Percentiles rank a stretch among this genome's conserved stretches.
These are phyloP conservation scores for Scaptomyza graminum DNA, from an alignment of 1,140 invertebrate species.

Conservation along the genomic window DNA sequence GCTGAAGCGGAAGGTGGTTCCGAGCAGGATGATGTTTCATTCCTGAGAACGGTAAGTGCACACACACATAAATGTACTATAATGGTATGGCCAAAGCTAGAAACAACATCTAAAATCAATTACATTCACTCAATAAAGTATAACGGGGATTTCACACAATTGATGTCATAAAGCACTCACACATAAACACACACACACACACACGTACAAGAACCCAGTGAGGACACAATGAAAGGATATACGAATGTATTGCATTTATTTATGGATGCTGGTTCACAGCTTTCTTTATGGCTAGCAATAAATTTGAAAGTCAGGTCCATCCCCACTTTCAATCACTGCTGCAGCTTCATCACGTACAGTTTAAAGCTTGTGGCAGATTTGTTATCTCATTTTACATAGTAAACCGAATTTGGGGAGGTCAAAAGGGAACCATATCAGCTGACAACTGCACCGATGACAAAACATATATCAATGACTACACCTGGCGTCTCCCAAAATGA, in stretches of 20 bases:
- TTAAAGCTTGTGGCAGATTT: slow-evolving; percentile 57
- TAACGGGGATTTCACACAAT: slow-evolving; percentile 75
- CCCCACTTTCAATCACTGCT: slow-evolving; percentile 72
- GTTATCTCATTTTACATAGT: slow-evolving; percentile 59
- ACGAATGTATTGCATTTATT: slow-evolving; percentile 69
- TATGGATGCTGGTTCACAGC: slow-evolving; percentile 52
- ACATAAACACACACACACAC: slow-evolving; percentile 17
- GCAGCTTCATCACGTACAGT: slow-evolving; percentile 22
- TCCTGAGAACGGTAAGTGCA: slow-evolving; percentile 95
- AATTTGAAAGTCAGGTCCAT: slow-evolving; percentile 67
- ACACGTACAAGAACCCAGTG: slow-evolving; percentile 4
- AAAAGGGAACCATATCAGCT: slow-evolving; percentile 49
- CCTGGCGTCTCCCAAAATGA: slow-evolving; percentile 68
- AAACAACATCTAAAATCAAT: slow-evolving; percentile 76
- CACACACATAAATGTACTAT: background rate
- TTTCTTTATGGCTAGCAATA: slow-evolving; percentile 78
- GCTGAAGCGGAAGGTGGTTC: slow-evolving; percentile 96
- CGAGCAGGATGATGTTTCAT: slow-evolving; percentile 99
- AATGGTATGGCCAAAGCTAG: slow-evolving; percentile 1
- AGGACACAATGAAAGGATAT: slow-evolving; percentile 54
- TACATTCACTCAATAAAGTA: slow-evolving; percentile 80
- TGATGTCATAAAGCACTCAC: slow-evolving; percentile 68
- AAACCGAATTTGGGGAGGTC: slow-evolving; percentile 1
- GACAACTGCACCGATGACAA: slow-evolving; percentile 60
- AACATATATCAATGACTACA: slow-evolving; percentile 75